These are phyloP conservation scores for Ardeotis arabs DNA, from an alignment of 2,113 vertebrate genomes.

Conservation along the genomic window DNA sequence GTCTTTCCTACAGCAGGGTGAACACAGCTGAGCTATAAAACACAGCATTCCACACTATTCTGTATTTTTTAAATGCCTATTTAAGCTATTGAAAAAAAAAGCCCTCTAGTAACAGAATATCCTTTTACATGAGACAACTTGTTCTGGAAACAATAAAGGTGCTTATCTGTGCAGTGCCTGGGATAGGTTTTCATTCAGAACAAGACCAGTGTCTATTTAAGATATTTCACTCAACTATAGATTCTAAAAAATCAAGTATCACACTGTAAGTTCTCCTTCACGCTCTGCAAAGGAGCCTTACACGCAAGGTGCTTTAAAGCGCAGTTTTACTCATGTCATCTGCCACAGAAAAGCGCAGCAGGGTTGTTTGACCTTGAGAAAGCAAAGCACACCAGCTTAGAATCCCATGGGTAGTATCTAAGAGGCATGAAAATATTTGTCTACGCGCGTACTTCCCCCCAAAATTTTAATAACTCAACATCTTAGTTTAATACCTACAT, in stretches of 20 bases:
- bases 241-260: neutral
- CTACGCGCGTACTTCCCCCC: neutral
- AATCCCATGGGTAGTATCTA: neutral
- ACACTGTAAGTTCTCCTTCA: neutral
- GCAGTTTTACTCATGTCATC: neutral
- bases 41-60: neutral
- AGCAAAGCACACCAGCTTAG: neutral
- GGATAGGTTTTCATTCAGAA: constrained; percentile 19
- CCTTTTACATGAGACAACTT: constrained; percentile 11
- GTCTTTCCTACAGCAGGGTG: neutral
- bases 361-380: neutral
- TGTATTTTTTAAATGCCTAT: constrained; percentile 3
- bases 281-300: neutral
- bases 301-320: neutral
- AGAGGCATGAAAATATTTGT: neutral
- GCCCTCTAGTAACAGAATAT: constrained; percentile 26
- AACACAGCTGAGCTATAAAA: constrained; percentile 17
- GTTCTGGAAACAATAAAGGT: constrained; percentile 63
- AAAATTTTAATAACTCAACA: neutral
- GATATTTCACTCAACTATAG: constrained; percentile 5
- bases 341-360: neutral
- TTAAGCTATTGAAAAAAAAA: neutral
- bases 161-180: neutral
- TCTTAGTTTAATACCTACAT: neutral
- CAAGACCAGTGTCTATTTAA: neutral